Base-by-base conservation (phyloP, 2,113 vertebrate species). In the Chloebia gouldiae region DNA sequence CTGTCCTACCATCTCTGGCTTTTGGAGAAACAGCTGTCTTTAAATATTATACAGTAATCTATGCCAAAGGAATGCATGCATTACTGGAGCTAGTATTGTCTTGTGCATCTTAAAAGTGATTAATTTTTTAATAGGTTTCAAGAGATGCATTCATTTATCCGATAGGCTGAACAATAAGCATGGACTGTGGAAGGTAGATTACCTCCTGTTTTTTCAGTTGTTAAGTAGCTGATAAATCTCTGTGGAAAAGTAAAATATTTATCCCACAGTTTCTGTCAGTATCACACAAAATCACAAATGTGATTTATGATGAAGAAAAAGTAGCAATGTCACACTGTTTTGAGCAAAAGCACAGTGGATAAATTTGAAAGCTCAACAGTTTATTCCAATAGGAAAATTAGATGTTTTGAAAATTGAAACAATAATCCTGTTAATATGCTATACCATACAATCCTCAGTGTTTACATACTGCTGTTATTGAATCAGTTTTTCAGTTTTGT, bases 21-120 rank as follows among this genome's bases (percentile, higher is more conserved):
- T 91, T 96, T 94, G 44, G 50, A 96, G 86, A 68, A 95, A 90
- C 78, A 96, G 59, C 82, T 97, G 84, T 88, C 91, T 86, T 95
- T 59, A 95, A 78, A 90, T 51, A 83, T 92, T 93, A 70, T 83
- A 92, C 44, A 77, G 53, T 78, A 82, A 85, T 93, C 51, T 75
- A 35, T 93, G 69, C 72, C 92, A 96, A 94, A 96, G 59, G 76
- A 96, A 93, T 57, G 35, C 68, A 72, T 51, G 70, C 51, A 60
- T 65, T 90, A 86, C n/a, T 14, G 19, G 81, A 95, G 31, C 17
- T 61, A 71, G 39, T 86, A 90, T 90, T 92, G 60, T 78, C 68
- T 77, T 88, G 63, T 78, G 73, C 21, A 68, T 73, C 72, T 76
- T 92, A 95, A 92, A 93, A 68, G 73, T 93, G 92, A 93, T 94